These are phyloP conservation scores for Temnopleurus reevesii DNA, from an alignment of 53 echinoderm and acorn worm species.

Conservation along the genomic window DNA sequence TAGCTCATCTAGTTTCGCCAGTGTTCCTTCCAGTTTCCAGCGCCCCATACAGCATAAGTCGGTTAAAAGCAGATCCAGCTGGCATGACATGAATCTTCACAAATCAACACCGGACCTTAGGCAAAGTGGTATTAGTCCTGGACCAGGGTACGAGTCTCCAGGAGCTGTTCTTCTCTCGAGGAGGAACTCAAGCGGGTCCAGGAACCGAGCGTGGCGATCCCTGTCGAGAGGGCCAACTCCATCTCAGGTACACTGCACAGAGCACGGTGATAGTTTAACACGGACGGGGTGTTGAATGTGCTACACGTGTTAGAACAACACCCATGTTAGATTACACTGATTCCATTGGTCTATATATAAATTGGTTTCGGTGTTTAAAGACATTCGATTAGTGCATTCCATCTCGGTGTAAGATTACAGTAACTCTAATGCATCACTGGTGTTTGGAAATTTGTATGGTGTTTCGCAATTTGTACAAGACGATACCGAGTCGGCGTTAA, in stretches of 20 bases:
- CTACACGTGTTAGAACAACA: no score
- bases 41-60: neutral
- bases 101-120: slow-evolving; percentile 35
- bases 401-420: no score
- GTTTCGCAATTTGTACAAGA: no score
- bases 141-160: neutral
- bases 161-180: slow-evolving; percentile 25
- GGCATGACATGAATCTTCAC: slow-evolving; percentile 12
- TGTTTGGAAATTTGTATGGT: no score
- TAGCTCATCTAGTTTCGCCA: neutral
- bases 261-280: no score
- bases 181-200: neutral
- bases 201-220: neutral
- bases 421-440: no score
- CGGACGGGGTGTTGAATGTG: no score
- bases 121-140: neutral
- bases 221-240: neutral
- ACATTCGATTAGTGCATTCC: no score
- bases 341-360: no score
- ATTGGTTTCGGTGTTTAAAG: no score
- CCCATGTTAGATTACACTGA: no score
- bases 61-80: neutral
- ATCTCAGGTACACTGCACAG: neutral
- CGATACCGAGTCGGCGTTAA: no score
- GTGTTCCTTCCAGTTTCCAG: neutral